Evolutionary conservation across 2,797 vertebrate species (phyloP).

Genomic region (Poecilia picta): DNA sequence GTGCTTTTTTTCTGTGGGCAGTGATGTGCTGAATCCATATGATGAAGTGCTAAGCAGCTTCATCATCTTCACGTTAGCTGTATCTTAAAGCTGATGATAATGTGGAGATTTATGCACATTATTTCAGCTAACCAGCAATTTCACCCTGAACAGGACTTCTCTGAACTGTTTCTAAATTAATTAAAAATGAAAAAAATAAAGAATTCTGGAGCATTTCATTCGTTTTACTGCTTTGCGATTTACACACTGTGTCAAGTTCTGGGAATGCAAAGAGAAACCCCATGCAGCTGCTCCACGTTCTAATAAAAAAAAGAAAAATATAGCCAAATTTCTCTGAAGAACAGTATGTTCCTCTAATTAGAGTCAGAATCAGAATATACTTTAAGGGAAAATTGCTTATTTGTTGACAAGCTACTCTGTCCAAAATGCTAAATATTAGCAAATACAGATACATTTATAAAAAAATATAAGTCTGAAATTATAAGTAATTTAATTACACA

Average conservation of each 20-base stretch:
- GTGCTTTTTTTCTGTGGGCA: slow-evolving; percentile 28
- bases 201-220: slow-evolving; percentile 63
- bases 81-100: neutral
- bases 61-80: neutral
- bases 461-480: too few species aligned
- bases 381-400: too few species aligned
- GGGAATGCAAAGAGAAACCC: slow-evolving; percentile 69
- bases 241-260: slow-evolving; percentile 66
- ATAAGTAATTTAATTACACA: slow-evolving; percentile 27
- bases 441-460: too few species aligned
- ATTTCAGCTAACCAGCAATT: slow-evolving; percentile 43
- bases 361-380: too few species aligned
- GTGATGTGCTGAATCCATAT: slow-evolving; percentile 2
- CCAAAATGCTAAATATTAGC: too few species aligned
- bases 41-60: neutral
- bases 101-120: slow-evolving; percentile 38
- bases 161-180: slow-evolving; percentile 52
- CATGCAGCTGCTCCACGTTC: slow-evolving; percentile 72
- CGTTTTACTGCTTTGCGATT: slow-evolving; percentile 45
- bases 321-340: slow-evolving; percentile 61
- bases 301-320: slow-evolving; percentile 57
- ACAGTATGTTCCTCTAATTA: slow-evolving; percentile 33
- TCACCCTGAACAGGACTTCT: slow-evolving; percentile 51
- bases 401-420: too few species aligned
- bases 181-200: slow-evolving; percentile 39